Conservation (phyloP, 2,888 invertebrate genomes). For the Spodoptera exigua region DNA sequence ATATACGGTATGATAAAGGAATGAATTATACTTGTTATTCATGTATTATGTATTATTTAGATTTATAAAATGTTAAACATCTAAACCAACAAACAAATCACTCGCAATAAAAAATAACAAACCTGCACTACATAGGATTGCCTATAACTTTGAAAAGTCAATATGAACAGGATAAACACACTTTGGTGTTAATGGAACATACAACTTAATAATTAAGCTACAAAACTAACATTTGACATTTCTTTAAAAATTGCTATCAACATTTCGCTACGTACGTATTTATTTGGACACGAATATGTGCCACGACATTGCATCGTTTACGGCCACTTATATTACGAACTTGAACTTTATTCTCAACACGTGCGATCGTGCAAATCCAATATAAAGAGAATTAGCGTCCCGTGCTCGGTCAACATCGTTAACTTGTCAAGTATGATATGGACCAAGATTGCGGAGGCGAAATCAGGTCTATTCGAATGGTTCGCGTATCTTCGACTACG, state of each 20-base stretch:
- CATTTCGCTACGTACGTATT: slow-evolving; percentile 15
- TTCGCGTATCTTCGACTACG: slow-evolving; percentile 33
- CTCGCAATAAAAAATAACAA: no score
- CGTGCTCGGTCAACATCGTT: slow-evolving; percentile 53
- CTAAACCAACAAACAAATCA: no score
- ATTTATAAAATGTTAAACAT: no score
- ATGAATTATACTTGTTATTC: slow-evolving; percentile 17
- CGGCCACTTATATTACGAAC: slow-evolving; percentile 36
- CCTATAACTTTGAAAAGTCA: no score
- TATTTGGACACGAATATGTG: slow-evolving; percentile 32
- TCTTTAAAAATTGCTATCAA: slow-evolving; percentile 15
- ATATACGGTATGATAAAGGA: slow-evolving; percentile 65
- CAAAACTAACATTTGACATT: slow-evolving; percentile 3
- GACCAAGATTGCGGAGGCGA: slow-evolving; percentile 59
- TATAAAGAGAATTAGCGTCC: slow-evolving; percentile 60
- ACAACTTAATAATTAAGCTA: slow-evolving; percentile 2
- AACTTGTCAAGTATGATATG: slow-evolving; percentile 59
- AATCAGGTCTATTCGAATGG: slow-evolving; percentile 53
- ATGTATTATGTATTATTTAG: no score
- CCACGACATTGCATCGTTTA: slow-evolving; percentile 41
- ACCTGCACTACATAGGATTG: no score
- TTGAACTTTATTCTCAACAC: slow-evolving; percentile 54
- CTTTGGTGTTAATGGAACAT: no score
- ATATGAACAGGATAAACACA: no score
- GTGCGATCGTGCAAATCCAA: slow-evolving; percentile 62